A percentile compares a stretch with the other conserved stretches of the same genome.
Evolutionary conservation across 37 sponge, comb jelly and placozoan species (phyloP).

Genomic region (Mnemiopsis leidyi): DNA sequence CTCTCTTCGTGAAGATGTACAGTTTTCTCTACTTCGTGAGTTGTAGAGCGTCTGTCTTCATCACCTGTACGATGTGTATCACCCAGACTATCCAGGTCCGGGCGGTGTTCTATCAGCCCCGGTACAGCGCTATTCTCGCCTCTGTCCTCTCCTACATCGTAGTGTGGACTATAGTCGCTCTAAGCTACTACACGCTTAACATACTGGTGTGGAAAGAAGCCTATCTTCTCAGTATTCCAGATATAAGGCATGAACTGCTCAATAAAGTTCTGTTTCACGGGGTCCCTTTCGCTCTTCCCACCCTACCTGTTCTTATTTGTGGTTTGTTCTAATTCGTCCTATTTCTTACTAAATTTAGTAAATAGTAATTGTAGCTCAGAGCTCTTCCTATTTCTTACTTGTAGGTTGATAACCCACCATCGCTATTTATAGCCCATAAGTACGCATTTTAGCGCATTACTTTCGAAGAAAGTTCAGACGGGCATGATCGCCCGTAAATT

Average conservation of each 20-base stretch:
- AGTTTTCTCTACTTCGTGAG: not conserved
- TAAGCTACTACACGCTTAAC: not conserved
- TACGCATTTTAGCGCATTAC: no score
- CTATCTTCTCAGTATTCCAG: not conserved
- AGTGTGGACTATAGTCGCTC: not conserved
- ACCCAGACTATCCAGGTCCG: constrained; percentile 17
- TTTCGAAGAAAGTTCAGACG: no score
- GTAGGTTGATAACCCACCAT: no score
- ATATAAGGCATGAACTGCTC: not conserved
- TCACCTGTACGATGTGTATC: not conserved
- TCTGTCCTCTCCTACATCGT: not conserved
- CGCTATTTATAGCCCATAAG: no score
- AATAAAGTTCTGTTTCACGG: not conserved
- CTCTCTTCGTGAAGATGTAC: constrained; percentile 3
- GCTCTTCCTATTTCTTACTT: no score
- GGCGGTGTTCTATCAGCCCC: not conserved
- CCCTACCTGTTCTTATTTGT: constrained; percentile 28
- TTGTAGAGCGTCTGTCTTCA: not conserved
- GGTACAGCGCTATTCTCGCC: not conserved
- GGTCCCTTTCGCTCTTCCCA: constrained; percentile 4
- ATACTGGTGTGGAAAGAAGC: not conserved
- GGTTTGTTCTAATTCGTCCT: no score
- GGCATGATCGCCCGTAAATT: no score
- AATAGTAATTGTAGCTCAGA: no score
- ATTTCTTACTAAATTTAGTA: no score